A percentile compares a stretch with the other conserved stretches of the same genome.
phyloP scores from a whole-genome alignment of 2,113 vertebrate species.

The Philantomba maxwellii region DNA sequence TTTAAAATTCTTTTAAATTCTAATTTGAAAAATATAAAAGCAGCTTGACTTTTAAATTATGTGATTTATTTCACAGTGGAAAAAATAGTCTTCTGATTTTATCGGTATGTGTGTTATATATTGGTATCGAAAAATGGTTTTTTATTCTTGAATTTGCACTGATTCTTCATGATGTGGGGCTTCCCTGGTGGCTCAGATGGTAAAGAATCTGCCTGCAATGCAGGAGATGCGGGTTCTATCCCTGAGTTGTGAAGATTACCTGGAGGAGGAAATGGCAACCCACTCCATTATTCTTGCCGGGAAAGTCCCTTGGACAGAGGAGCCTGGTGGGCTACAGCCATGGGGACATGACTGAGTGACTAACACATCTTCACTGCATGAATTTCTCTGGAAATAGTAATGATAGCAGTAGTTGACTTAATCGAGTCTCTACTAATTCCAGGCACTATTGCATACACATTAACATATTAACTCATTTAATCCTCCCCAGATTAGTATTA shows the following conservation, averaged over 20 bases:
- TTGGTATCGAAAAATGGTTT: background rate
- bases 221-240: background rate
- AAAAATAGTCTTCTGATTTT: background rate
- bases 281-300: background rate
- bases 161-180: background rate
- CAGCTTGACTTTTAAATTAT: background rate
- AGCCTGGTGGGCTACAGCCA: background rate
- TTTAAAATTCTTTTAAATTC: background rate
- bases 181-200: background rate
- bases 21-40: slow-evolving; percentile 27
- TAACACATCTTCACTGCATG: background rate
- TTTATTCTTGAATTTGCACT: background rate
- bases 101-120: background rate
- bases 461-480: background rate
- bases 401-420: background rate
- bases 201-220: background rate
- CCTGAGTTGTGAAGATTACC: background rate
- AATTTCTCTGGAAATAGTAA: background rate
- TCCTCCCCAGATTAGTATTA: background rate
- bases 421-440: background rate
- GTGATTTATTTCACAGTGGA: background rate
- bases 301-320: background rate
- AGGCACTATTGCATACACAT: background rate
- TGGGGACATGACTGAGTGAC: background rate
- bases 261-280: background rate